A percentile compares a stretch with the other conserved stretches of the same genome.
These are phyloP conservation scores for Cryptops parisi DNA, from an alignment of 2,888 invertebrate genomes.

Conservation along the genomic window DNA sequence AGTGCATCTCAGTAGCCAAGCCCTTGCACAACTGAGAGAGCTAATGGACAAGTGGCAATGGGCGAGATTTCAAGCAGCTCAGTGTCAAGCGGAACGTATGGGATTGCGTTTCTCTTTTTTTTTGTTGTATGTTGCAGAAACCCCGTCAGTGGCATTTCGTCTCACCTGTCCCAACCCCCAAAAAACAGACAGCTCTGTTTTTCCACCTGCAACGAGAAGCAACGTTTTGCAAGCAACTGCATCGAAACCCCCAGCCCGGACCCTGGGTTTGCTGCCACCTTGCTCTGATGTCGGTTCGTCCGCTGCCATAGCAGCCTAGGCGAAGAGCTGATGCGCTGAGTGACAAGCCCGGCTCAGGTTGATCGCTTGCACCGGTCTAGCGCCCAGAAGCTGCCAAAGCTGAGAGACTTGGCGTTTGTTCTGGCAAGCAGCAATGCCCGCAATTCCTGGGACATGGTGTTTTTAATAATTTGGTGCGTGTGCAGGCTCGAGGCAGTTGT, in stretches of 20 bases:
- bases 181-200: not conserved
- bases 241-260: too few relatives aligned
- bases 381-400: not conserved
- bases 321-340: conserved; percentile 4
- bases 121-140: not conserved
- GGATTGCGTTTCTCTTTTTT: not conserved
- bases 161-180: not conserved
- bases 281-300: too few relatives aligned
- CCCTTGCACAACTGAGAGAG: too few relatives aligned
- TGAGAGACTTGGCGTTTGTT: too few relatives aligned
- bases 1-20: too few relatives aligned
- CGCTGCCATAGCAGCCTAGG: not conserved
- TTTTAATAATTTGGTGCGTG: not conserved
- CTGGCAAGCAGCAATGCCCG: too few relatives aligned
- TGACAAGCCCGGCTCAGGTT: conserved; percentile 7
- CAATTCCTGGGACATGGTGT: too few relatives aligned
- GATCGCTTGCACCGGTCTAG: not conserved
- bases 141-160: not conserved
- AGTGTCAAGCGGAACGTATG: conserved; percentile 7
- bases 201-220: not conserved
- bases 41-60: too few relatives aligned
- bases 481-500: not conserved
- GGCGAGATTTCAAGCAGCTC: too few relatives aligned
- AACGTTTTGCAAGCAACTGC: too few relatives aligned
- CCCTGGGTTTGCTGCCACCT: too few relatives aligned